Evolutionary conservation across 2,888 invertebrate genomes (phyloP).

Genomic region (Polietes domitor): DNA sequence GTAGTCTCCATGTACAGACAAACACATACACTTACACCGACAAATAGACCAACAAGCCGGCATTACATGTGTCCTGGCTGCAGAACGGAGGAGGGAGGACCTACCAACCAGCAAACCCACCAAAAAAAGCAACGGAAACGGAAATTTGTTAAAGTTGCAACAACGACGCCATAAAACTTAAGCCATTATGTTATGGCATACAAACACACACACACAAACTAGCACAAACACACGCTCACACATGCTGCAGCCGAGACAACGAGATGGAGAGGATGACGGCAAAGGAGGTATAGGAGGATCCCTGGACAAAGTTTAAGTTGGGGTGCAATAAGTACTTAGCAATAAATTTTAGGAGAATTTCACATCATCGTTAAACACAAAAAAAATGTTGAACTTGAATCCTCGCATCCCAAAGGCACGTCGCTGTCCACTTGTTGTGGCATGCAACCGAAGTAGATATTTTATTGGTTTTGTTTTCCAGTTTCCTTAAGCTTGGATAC

Average conservation of each 20-base stretch:
- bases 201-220: conserved; percentile 20
- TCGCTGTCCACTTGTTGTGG: too few relatives aligned
- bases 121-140: conserved; percentile 56
- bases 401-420: too few relatives aligned
- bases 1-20: not conserved
- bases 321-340: too few relatives aligned
- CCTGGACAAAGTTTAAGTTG: not conserved
- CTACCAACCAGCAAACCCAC: not conserved
- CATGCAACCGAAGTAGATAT: too few relatives aligned
- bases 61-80: conserved; percentile 13
- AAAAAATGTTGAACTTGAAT: too few relatives aligned
- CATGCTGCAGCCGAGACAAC: not conserved
- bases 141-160: conserved; percentile 66
- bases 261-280: not conserved
- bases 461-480: too few relatives aligned
- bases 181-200: conserved; percentile 48
- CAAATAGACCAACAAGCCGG: not conserved
- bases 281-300: not conserved
- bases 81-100: conserved; percentile 36
- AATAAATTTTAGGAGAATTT: too few relatives aligned
- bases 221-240: not conserved
- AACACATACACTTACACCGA: not conserved
- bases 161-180: conserved; percentile 54
- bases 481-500: too few relatives aligned
- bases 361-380: too few relatives aligned